Base-by-base conservation (phyloP, 2,797 vertebrate genomes). In the Atherinosoma microstoma region DNA sequence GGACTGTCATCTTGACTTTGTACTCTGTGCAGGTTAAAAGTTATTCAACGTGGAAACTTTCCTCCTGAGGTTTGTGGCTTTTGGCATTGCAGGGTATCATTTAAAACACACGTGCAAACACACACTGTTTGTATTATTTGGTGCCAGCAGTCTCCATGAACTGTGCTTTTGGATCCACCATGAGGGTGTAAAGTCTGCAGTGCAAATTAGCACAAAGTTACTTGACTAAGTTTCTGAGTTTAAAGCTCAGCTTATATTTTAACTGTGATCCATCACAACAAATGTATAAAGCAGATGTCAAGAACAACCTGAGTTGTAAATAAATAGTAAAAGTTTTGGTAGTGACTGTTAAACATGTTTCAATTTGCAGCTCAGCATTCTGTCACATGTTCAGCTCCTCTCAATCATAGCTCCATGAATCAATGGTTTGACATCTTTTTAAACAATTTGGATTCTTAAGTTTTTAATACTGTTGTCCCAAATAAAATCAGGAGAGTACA, bases 131-230 rank as follows among this genome's bases (percentile, higher is more conserved):
- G 71, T 32, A n/a, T 49, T 12, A 42, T 49, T 34, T 3, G 2
- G 15, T 67, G 63, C 64, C 73, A 68, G 13, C 40, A 49, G 36
- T 34, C 53, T 53, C 3, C 32, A 38, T 11, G 32, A 64, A 36
- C 40, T 62, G 7, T 59, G 22, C 20, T 9, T 60, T 66, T 42
- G 64, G 24, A 47, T 47, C 36, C 15, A 47, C 36, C 73, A 36
- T 29, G 6, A 12, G 32, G 45, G 75, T 70, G 32, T 60, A 75
- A 80, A 80, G 80, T 84, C 71, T 77, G 40, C 16, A 35, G 65
- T 5, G 3, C 40, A 42, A 22, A 58, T 9, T 18, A 49, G 59
- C 24, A 67, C 54, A 24, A 40, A 42, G 53, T 64, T 2, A 51
- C 34, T 29, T 13, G 2, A 16, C 27, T 58, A 36, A 53, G 12